A percentile compares a stretch with the other conserved stretches of the same genome.
phyloP scores from a whole-genome alignment of 37 sponge, comb jelly and placozoan genomes.

The Eunapius fragilis region DNA sequence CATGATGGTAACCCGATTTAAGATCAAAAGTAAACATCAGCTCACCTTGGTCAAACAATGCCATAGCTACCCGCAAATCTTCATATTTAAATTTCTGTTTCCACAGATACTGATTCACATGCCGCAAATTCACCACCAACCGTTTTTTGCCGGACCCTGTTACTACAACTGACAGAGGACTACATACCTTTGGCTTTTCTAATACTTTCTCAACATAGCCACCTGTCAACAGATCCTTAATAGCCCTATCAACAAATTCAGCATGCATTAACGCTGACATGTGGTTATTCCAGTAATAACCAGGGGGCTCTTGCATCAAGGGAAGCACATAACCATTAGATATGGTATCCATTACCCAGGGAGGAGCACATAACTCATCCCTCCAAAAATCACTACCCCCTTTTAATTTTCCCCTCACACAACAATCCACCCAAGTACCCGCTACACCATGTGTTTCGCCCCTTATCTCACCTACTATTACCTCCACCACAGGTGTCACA shows the following conservation, averaged over 20 bases:
- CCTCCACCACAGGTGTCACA: background rate
- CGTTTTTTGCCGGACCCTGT: conserved; percentile 15
- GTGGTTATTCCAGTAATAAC: conserved; percentile 1
- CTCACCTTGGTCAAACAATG: conserved; percentile 17
- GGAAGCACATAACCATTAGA: conserved; percentile 17
- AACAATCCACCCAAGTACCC: background rate
- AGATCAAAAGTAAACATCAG: conserved; percentile 29
- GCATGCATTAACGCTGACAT: background rate
- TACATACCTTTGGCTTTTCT: conserved; percentile 25
- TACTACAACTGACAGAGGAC: conserved; percentile 41
- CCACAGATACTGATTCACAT: conserved; percentile 19
- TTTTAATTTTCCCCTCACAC: conserved; percentile 17
- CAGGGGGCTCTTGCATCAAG: background rate
- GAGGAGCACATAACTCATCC: conserved; percentile 18
- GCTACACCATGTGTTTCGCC: background rate
- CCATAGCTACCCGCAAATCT: conserved; percentile 21
- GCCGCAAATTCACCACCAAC: conserved; percentile 30
- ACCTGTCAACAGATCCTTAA: background rate
- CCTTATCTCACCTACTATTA: background rate
- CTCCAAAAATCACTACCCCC: conserved; percentile 7
- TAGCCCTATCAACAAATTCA: conserved; percentile 10
- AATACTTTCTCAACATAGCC: conserved; percentile 6
- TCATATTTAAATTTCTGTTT: conserved; percentile 51
- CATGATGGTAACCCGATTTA: conserved; percentile 42
- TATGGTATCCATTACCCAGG: conserved; percentile 1